These are phyloP conservation scores for Pelusios castaneus DNA, from an alignment of 2,113 vertebrate species.

Conservation along the genomic window DNA sequence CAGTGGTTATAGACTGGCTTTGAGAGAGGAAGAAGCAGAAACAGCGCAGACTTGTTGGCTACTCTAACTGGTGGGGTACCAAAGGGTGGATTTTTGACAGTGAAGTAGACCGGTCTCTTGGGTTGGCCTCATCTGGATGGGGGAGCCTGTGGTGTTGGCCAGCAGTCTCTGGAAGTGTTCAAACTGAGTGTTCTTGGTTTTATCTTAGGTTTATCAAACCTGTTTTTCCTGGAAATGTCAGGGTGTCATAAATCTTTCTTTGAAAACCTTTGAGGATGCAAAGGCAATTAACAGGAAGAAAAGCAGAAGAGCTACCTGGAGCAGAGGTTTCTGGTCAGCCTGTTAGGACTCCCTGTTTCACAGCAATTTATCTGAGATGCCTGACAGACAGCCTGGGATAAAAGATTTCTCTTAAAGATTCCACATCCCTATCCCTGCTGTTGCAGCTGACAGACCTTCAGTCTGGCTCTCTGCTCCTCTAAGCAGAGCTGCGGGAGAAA, in stretches of 20 bases:
- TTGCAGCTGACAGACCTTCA: not conserved
- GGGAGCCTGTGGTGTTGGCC: not conserved
- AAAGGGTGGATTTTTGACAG: not conserved
- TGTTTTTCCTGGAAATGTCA: not conserved
- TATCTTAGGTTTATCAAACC: not conserved
- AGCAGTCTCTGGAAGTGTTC: not conserved
- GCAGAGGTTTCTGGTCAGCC: not conserved
- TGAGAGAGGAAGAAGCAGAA: too few species aligned
- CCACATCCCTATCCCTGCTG: not conserved
- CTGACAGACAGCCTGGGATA: not conserved
- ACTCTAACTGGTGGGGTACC: not conserved
- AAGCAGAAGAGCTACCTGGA: fast-evolving
- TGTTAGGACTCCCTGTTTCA: not conserved
- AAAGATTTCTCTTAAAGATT: not conserved
- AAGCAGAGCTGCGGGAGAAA: not conserved
- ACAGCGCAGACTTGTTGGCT: not conserved
- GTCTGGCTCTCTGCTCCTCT: not conserved
- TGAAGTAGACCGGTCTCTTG: not conserved
- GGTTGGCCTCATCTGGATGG: not conserved
- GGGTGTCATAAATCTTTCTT: not conserved
- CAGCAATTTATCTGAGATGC: too few species aligned
- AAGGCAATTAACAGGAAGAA: not conserved
- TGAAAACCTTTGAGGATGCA: not conserved
- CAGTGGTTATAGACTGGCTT: too few species aligned
- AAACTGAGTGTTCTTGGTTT: not conserved